A percentile compares a stretch with the other conserved stretches of the same genome.
These are phyloP conservation scores for Amazona guildingii DNA, from an alignment of 2,113 vertebrate species.

Conservation along the genomic window DNA sequence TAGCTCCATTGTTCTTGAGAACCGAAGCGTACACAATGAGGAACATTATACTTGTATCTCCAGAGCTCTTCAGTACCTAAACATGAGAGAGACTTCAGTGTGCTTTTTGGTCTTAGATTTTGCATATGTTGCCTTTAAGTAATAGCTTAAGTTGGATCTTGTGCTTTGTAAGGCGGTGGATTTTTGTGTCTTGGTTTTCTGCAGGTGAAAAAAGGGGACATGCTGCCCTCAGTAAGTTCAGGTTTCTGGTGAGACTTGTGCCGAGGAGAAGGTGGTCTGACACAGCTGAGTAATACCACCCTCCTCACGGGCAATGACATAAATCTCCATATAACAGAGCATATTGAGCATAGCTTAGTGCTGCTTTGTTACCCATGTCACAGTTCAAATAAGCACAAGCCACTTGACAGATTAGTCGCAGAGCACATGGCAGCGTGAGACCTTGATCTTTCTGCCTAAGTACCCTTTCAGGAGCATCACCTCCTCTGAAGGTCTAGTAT, in stretches of 20 bases:
- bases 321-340: neutral
- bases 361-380: slow-evolving; percentile 57
- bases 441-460: slow-evolving; percentile 36
- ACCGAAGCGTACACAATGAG: slow-evolving; percentile 24
- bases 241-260: neutral
- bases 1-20: slow-evolving; percentile 66
- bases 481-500: neutral
- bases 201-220: neutral
- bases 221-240: neutral
- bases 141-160: neutral
- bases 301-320: neutral
- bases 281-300: neutral
- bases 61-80: slow-evolving; percentile 9
- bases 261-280: neutral
- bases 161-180: neutral
- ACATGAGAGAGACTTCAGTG: neutral
- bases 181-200: neutral
- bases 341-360: neutral
- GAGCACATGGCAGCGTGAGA: neutral
- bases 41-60: slow-evolving; percentile 40
- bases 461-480: slow-evolving; percentile 3
- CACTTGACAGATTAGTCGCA: slow-evolving; percentile 15
- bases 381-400: slow-evolving; percentile 44
- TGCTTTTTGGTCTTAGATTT: neutral
- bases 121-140: neutral